Evolutionary conservation across 2,113 vertebrate species (phyloP).

Genomic region (Petrocephalus zakoni): DNA sequence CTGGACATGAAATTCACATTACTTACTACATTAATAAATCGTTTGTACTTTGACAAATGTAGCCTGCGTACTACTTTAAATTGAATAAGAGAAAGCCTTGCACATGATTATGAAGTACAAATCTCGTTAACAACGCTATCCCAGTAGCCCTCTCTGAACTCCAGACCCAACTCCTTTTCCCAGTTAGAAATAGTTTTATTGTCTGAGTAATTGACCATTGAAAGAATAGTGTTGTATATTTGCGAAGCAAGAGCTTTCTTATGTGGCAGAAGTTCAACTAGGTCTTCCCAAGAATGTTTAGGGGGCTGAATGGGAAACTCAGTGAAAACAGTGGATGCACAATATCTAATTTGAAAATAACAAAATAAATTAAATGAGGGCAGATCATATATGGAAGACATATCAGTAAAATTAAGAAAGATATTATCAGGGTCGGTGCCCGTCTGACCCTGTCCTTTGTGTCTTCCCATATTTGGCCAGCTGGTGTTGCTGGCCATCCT

Average conservation of each 20-base stretch:
- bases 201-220: neutral
- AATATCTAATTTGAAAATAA: conserved; percentile 4
- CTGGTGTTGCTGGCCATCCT: too few relatives aligned
- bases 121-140: too few relatives aligned
- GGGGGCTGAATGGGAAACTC: neutral
- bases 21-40: too few relatives aligned
- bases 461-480: too few relatives aligned
- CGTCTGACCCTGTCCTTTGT: too few relatives aligned
- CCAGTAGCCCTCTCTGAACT: too few relatives aligned
- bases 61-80: too few relatives aligned
- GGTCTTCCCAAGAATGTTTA: neutral
- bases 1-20: too few relatives aligned
- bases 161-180: conserved; percentile 17
- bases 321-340: neutral
- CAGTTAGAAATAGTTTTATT: neutral
- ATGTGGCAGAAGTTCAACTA: neutral
- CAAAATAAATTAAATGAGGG: neutral
- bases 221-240: neutral
- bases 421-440: too few relatives aligned
- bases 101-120: too few relatives aligned
- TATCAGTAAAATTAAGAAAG: neutral
- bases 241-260: neutral
- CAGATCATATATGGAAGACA: neutral
- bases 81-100: too few relatives aligned
- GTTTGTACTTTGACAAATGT: too few relatives aligned